These are phyloP conservation scores for Diplolepis rosae DNA, from an alignment of 2,888 invertebrate genomes.

Conservation along the genomic window DNA sequence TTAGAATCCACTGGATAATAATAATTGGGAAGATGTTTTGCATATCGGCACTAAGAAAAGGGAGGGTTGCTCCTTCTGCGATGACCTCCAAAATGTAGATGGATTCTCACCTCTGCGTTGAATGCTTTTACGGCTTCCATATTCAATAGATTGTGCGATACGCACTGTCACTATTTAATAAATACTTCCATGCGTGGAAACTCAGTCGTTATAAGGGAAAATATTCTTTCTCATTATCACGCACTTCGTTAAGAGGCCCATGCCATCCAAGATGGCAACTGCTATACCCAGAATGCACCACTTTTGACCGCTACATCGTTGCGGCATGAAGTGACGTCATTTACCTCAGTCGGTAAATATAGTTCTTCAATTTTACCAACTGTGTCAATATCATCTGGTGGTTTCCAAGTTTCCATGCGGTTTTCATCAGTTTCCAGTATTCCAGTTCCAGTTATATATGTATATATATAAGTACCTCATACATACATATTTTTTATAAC, in stretches of 20 bases:
- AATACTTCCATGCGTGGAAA: conserved; percentile 51
- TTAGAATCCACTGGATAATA: conserved; percentile 6
- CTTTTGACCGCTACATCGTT: conserved; percentile 50
- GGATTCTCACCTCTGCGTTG: conserved; percentile 85
- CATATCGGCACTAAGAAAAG: conserved; percentile 50
- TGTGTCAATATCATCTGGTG: too few relatives aligned
- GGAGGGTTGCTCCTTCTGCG: conserved; percentile 53
- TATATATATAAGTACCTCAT: not conserved
- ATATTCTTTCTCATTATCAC: conserved; percentile 59
- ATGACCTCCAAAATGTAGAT: conserved; percentile 55
- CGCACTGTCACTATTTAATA: conserved; percentile 49
- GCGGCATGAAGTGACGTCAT: conserved; percentile 37
- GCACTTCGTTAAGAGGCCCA: conserved; percentile 65
- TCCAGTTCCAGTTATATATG: conserved; percentile 8
- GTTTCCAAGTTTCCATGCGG: too few relatives aligned
- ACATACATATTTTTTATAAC: too few relatives aligned
- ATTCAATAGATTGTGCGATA: conserved; percentile 39
- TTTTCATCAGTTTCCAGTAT: too few relatives aligned
- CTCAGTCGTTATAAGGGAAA: conserved; percentile 53
- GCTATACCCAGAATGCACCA: conserved; percentile 57
- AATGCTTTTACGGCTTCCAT: conserved; percentile 92
- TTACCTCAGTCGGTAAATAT: not conserved
- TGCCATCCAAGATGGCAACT: conserved; percentile 69
- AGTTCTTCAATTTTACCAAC: too few relatives aligned
- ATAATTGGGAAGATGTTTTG: conserved; percentile 34